Base-by-base conservation (phyloP, 2,113 vertebrate species). In the Atractosteus spatula region DNA sequence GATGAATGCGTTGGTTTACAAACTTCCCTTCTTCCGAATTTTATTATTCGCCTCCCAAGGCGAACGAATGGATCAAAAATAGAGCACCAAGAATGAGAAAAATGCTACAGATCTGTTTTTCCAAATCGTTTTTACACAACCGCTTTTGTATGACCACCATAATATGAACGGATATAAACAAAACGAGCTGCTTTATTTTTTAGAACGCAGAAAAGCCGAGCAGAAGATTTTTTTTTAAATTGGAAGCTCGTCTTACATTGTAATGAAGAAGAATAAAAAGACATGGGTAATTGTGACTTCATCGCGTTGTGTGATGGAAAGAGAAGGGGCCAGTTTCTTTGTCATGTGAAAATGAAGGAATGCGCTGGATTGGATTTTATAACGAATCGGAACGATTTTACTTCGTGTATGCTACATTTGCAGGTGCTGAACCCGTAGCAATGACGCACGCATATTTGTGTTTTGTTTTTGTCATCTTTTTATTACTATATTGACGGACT, bases 251-350 rank as follows among this genome's bases (percentile, higher is more conserved):
- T 78, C 75, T 42, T 70, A 72, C 81, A 79, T 29, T 29, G 29
- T 82, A 74, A 87, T 82, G 86, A 82, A 76, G 82, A 83, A 82
- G 69, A 78, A 75, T 73, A 85, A 83, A 82, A 75, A 73, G 75
- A 54, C 45, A 66, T 66, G 77, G 74, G 51, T 57, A 72, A 59
- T 68, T 66, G n/a, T 69, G 65, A 56, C 56, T 54, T 73, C 74
- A 73, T 76, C 68, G 57, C 74, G 57, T 73, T 62, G 41, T 69
- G 44, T 55, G 70, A 76, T 77, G 76, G 56, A 73, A 59, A 59
- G 57, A 59, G 12, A 59, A 59, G 57, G 14, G 57, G 57, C 1
- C 11, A 59, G 14, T 13, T 59, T 13, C 5, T n/a, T 59, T 74
- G 70, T 74, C 70, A 77, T 45, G 45, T 62, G 71, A 29, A 57